Percentiles rank a stretch among this genome's conserved stretches.
Evolutionary conservation across 1,140 invertebrate species (phyloP).

Genomic region (Pseudomyrmex sp.): DNA sequence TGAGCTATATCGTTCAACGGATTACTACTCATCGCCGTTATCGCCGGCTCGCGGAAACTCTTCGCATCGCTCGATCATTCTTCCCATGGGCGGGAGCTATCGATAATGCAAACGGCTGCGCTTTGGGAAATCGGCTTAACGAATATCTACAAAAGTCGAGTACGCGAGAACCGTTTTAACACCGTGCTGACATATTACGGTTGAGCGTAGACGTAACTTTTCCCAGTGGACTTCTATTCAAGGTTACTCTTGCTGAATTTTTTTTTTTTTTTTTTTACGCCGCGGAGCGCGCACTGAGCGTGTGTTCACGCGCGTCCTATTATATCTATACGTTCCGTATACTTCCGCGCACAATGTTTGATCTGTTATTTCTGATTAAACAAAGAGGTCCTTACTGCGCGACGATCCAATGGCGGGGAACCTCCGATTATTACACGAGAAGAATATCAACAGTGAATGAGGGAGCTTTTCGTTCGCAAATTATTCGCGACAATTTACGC

Average conservation of each 20-base stretch:
- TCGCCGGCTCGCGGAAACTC: conserved; percentile 53
- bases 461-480: neutral
- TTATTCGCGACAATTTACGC: conserved; percentile 21
- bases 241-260: conserved; percentile 7
- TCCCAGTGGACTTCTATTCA: conserved; percentile 3
- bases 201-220: conserved; percentile 40
- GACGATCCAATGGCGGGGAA: neutral
- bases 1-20: conserved; percentile 57
- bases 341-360: neutral
- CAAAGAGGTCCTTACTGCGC: neutral
- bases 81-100: conserved; percentile 53
- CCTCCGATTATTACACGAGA: neutral
- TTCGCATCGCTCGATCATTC: conserved; percentile 62
- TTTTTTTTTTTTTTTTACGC: neutral
- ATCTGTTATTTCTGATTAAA: conserved; percentile 6
- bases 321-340: too few relatives aligned
- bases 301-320: neutral
- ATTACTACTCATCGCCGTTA: conserved; percentile 61
- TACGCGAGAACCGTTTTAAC: conserved; percentile 57
- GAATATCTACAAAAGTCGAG: conserved; percentile 61
- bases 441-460: neutral
- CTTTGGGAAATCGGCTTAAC: conserved; percentile 69
- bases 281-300: too few relatives aligned
- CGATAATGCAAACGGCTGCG: conserved; percentile 67
- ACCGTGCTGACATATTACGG: conserved; percentile 52